Evolutionary conservation across 2,888 invertebrate genomes (phyloP), one percentile per base, ranked within the genome.

Genomic region (Cryptocephalus moraei): DNA sequence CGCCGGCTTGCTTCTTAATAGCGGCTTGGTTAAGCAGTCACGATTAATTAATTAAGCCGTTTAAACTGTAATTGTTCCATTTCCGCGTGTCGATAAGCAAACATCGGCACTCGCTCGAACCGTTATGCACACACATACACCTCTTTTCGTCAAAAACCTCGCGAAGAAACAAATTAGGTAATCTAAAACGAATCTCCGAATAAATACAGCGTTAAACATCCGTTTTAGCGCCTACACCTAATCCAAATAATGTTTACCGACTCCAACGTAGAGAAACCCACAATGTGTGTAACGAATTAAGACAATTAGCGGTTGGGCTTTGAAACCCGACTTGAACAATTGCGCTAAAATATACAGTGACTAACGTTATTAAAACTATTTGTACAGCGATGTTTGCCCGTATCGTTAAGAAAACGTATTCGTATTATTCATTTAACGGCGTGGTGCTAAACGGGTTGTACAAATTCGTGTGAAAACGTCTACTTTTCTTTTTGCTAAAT

Each of bases 221-320:
- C 50, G 49, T 56, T 54, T 56, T 53, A 53, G 52, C 50, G 51
- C 57, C 56, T 53, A 50, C 47, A 33, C 44, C 43, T 41, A 47
- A 50, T 47, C 47, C 50, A 11, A 33, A 40, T 39, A 9, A 47
- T 43, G 39, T 47, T 45, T 45, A 45, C 45, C 6, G 32, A 45
- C 38, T 47, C 22, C 22, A 22, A 22, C 22, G 22, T 22, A 12
- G 44, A 44, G 44, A 40, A 44, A 44, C 44, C 47, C 47, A 34
- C 47, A 47, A 47, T 62, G 61, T 61, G 57, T 59, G 57, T 56
- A 62, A 64, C 59, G 58, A 64, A 65, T 65, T 64, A 64, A 62
- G 59, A 62, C 60, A 64, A 65, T 64, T 65, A 64, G 62, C 60
- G 62, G 63, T 58, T 57, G 48, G 55, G 56, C 62, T 64, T 61